Conservation (phyloP, 2,113 vertebrate species). For the Ochotona curzoniae region DNA sequence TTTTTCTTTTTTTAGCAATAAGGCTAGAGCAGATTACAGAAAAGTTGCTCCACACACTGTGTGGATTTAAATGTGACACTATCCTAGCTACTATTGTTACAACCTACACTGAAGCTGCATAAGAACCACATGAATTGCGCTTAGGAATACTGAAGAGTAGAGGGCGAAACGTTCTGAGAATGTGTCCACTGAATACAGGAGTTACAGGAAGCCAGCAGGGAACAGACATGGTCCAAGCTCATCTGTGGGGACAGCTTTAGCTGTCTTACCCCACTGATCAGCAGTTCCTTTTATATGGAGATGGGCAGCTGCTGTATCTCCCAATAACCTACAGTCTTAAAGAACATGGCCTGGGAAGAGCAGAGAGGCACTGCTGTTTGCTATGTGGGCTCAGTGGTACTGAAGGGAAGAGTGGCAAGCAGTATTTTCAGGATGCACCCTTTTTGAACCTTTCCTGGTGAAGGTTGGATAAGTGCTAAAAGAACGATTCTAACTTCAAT, state of each 20-base stretch:
- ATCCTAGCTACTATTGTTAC: neutral
- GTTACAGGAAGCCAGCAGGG: neutral
- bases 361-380: neutral
- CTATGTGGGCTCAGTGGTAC: neutral
- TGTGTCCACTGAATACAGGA: rapidly evolving
- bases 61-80: too few species aligned
- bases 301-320: neutral
- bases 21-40: neutral
- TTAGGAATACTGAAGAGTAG: neutral
- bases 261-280: neutral
- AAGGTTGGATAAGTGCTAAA: neutral
- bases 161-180: rapidly evolving
- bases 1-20: neutral
- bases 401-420: neutral
- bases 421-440: neutral
- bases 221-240: neutral
- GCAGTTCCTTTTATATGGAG: neutral
- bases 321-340: neutral
- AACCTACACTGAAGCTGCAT: neutral
- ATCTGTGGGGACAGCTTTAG: neutral
- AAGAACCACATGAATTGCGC: neutral
- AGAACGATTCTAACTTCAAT: neutral
- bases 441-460: neutral
- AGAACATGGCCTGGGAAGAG: neutral
- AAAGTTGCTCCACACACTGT: neutral